Base-by-base conservation (phyloP, 2,113 vertebrate species). In the Halichoeres trimaculatus region DNA sequence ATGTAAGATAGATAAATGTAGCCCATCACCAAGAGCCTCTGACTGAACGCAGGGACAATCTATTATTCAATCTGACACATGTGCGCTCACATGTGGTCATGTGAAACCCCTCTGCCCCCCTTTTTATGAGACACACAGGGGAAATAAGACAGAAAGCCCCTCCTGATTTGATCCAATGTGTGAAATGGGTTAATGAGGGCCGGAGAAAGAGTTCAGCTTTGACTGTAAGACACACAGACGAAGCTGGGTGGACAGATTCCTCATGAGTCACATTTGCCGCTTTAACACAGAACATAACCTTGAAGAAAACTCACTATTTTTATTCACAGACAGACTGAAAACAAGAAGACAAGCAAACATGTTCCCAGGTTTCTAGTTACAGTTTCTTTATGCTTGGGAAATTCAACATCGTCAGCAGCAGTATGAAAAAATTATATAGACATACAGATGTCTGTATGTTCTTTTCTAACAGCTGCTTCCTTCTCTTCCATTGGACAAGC, bases 121-220 rank as follows among this genome's bases (percentile, higher is more conserved):
- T 17, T 43, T 36, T 23, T 5, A 7, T 51, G 12, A 34, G 53
- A 50, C 55, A 48, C 76, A 70, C 2, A 1, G 24, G 38, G 20
- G 54, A 65, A 59, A 47, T 63, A 47, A 51, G 20, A 61, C 45
- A 45, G 43, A 61, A 55, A 65, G 34, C 50, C 1, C 16, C 62
- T 70, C 63, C 22, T 52, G 41, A 43, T 63, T 58, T 9, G 19
- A 22, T 56, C 51, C 51, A 36, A 59, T 48, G 13, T 68, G 20
- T 36, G 1, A 81, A 77, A 65, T 38, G 55, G 57, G 40, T 70
- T 74, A 81, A 70, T 30, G 40, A 51, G 14, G 65, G 67, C 30
- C 62, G 38, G 53, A 68, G 56, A 68, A 67, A 20, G 45, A 72
- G 58, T 36, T 41, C 57, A 72, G 47, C n/a, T n/a, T n/a, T n/a